Base-by-base conservation (phyloP, 2,113 vertebrate species). In the Neolamprologus devosi region DNA sequence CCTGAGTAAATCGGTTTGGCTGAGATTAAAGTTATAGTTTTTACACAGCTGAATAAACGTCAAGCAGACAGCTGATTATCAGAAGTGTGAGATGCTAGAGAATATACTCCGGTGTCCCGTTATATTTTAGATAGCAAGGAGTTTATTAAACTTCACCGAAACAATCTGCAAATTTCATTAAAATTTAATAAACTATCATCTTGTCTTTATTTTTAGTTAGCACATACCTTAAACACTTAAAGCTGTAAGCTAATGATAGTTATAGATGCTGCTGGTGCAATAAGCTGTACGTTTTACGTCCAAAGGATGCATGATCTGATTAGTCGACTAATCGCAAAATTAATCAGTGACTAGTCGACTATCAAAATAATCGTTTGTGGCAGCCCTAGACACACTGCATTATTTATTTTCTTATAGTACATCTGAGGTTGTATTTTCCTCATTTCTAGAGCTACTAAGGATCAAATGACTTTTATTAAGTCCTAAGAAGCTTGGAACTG, bases 81-180 rank as follows among this genome's bases (percentile, higher is more conserved):
- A n/a, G n/a, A n/a, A n/a, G n/a, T n/a, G n/a, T n/a, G n/a, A n/a
- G n/a, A n/a, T 42, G 42, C 45, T 49, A 0, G 4, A 49, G 16
- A 49, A 49, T 17, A 0, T 49, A 49, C 45, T 49, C 16, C 16
- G 16, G 45, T 49, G 45, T 49, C 16, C 16, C 0, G 2, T 49
- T 49, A 49, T 8, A 49, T 17, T 49, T 17, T 49, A 19, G 47
- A 49, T 49, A 19, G 47, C 47, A 49, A 19, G 8, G 47, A 49
- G 47, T 49, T 49, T 17, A 49, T 49, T 49, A 49, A 49, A 49
- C 47, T 49, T 19, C 16, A 49, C 16, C 3, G 16, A 49, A 9
- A 49, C 47, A 19, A 0, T 49, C 7, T 5, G 16, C 16, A 49
- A 49, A 49, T 49, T 9, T 49, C 8, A 49, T 9, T 49, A 19